Evolutionary conservation across 2,888 invertebrate genomes (phyloP), one percentile per base, ranked within the genome.

Genomic region (Euplexia lucipara): DNA sequence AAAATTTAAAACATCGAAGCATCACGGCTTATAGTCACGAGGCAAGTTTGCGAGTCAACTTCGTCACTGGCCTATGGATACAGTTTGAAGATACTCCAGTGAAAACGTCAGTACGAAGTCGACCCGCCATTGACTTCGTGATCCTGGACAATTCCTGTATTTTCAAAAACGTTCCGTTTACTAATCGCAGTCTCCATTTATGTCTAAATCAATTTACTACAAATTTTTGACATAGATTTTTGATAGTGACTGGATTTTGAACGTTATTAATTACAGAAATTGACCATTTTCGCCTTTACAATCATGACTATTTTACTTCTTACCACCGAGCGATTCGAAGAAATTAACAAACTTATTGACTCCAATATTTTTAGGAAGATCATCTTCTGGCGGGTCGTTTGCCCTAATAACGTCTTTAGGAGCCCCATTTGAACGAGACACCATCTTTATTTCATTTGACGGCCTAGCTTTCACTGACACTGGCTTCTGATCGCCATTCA

Each of bases 331-430:
- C 14, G 94, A 94, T 72, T 95, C 95, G 57, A 95, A 95, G 86
- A 95, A 95, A 75, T 94, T 95, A 0, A 95, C 95, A 66, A 95
- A 95, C 68, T 94, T 95, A 67, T 95, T 95, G 0, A 95, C 95
- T 0, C 95, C 95, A 76, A 95, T 95, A 41, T 95, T 95, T 54
- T 95, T 95, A 2, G 95, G 95, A 9, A 95, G 71, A 77, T 95
- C 95, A 22, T 95, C 95, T 79, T 95, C 95, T 0, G 95, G 95
- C 0, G 95, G 95, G 42, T 95, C 95, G 39, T 94, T 95, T 0
- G 95, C 95, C 35, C 95, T 87, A 3, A 95, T 94, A 0, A 95
- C 94, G 16, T 95, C 95, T 70, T 90, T 92, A 0, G 95, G 91
- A 0, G 82, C 86, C 0, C 92, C 90, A 56, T 93, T 94, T 1